Percentiles rank a stretch among this genome's conserved stretches.
Conservation (phyloP, 2,113 vertebrate species). For the Prionailurus bengalensis region DNA sequence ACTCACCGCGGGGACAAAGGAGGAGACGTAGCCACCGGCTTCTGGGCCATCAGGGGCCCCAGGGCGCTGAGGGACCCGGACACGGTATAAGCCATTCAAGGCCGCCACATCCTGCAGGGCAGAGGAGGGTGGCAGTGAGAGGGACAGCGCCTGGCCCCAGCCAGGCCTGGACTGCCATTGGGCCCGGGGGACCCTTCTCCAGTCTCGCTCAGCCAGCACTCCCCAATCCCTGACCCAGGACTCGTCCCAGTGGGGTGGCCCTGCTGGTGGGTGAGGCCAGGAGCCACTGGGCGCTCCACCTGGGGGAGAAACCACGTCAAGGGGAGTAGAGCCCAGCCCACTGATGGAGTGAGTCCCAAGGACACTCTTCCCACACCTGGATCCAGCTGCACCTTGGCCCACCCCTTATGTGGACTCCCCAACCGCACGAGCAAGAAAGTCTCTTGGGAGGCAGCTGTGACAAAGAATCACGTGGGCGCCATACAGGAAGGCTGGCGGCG, state of each 20-base stretch:
- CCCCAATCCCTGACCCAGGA: background rate
- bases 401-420: no score
- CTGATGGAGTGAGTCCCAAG: fast-evolving
- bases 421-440: background rate
- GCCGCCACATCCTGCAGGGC: constrained; percentile 91
- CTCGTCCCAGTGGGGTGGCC: constrained; percentile 87
- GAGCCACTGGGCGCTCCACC: constrained; percentile 81
- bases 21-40: constrained; percentile 89
- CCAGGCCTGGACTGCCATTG: background rate
- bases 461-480: background rate
- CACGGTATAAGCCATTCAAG: constrained; percentile 92
- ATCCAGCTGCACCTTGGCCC: background rate
- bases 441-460: background rate
- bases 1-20: constrained; percentile 94
- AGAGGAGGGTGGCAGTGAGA: background rate
- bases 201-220: fast-evolving
- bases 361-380: background rate
- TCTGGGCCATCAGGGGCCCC: constrained; percentile 86
- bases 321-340: background rate
- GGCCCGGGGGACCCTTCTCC: background rate
- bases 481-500: fast-evolving
- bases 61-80: constrained; percentile 90
- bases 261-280: constrained; percentile 85
- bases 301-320: constrained; percentile 68
- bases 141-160: fast-evolving